Base-by-base conservation (phyloP, 1,140 invertebrate genomes). In the Drosophila pachea region DNA sequence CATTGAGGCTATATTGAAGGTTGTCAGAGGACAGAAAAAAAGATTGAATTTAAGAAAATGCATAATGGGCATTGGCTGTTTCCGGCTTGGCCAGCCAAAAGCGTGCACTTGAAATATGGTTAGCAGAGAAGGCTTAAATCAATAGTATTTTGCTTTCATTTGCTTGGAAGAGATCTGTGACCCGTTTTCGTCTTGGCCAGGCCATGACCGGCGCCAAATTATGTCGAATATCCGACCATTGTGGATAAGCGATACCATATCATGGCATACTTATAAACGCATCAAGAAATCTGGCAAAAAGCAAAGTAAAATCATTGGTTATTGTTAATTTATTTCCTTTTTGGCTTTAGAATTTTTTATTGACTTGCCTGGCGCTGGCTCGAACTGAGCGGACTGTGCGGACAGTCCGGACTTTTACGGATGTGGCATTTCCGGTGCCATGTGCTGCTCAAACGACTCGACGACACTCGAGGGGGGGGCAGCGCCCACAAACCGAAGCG, bases 321-420 rank as follows among this genome's bases (percentile, higher is more conserved):
- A 79, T 83, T 76, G 76, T 79, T 84, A 84, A 86, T 84, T 79
- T 78, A 84, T 84, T 84, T 84, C 79, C 79, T 82, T 69, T 76
- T 71, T 68, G 73, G 66, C 69, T 74, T 82, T 76, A 83, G 77
- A 86, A 76, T 84, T 84, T 68, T 72, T 83, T 75, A 73, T 52
- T 67, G 40, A 62, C 43, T 58, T 48, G 68, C 45, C 54, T 55
- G n/a, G 38, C 49, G 11, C 36, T 42, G 33, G 22, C 40, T 43
- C 40, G 40, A 14, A 43, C 40, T 43, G 40, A 22, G 54, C 65
- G 62, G 45, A 62, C 69, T 70, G 49, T 64, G 59, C 40, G 62
- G 67, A 72, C 78, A 71, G 33, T 64, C 29, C 62, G 43, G 42
- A 67, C 73, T 86, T 22, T 45, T 45, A 71, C 79, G 81, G 79